A percentile compares a stretch with the other conserved stretches of the same genome.
Conservation (phyloP, 2,113 vertebrate genomes). For the Climacteris rufus region DNA sequence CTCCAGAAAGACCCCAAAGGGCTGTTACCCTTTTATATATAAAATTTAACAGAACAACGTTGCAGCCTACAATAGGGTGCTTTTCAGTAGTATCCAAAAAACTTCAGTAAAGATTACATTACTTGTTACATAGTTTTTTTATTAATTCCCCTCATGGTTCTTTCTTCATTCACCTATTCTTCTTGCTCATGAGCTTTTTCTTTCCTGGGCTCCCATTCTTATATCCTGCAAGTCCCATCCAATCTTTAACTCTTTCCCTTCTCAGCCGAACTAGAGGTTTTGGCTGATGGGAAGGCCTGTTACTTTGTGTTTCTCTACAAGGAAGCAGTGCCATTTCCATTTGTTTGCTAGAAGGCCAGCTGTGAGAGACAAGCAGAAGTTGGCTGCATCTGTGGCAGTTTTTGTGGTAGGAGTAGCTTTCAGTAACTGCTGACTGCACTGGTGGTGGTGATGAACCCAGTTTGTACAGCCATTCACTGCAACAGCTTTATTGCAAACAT, state of each 20-base stretch:
- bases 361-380: not conserved
- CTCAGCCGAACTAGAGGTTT: not conserved
- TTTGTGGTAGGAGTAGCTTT: not conserved
- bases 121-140: not conserved
- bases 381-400: not conserved
- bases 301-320: not conserved
- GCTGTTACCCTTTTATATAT: not conserved
- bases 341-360: not conserved
- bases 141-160: not conserved
- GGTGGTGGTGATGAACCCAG: not conserved
- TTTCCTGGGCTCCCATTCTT: not conserved
- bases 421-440: not conserved
- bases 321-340: not conserved
- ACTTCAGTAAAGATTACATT: not conserved
- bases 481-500: not conserved
- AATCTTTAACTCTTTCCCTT: not conserved
- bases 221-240: not conserved
- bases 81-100: not conserved
- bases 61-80: not conserved
- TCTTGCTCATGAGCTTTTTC: not conserved
- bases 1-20: not conserved
- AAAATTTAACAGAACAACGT: not conserved
- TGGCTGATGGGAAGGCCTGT: not conserved
- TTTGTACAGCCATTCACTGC: not conserved
- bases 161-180: not conserved